A percentile compares a stretch with the other conserved stretches of the same genome.
phyloP scores from a whole-genome alignment of 2,888 invertebrate species.

The Lasioglossum morio region DNA sequence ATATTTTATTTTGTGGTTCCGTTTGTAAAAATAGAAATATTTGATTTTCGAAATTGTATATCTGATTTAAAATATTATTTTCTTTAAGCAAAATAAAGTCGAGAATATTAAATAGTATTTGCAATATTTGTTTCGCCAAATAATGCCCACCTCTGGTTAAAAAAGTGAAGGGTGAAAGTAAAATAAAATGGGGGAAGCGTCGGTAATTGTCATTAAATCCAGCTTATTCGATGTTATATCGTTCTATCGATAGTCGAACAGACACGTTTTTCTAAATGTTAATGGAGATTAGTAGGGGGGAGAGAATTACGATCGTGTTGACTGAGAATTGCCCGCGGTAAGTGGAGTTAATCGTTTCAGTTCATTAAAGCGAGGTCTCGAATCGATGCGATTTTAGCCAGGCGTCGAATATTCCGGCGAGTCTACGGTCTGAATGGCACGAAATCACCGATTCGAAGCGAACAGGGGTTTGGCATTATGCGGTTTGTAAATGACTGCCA shows the following conservation, averaged over 20 bases:
- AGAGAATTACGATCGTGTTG: conserved; percentile 41
- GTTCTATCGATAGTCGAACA: neutral
- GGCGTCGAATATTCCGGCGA: conserved; percentile 54
- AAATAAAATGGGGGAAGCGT: neutral
- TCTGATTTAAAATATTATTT: too few species aligned
- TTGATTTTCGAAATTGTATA: too few species aligned
- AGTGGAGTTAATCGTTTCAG: conserved; percentile 61
- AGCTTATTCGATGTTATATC: neutral
- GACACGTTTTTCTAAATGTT: conserved; percentile 12
- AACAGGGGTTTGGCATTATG: conserved; percentile 68
- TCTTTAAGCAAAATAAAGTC: too few species aligned
- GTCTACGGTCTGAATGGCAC: conserved; percentile 60
- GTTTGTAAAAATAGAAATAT: too few species aligned
- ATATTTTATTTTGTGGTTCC: too few species aligned
- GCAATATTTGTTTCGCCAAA: too few species aligned
- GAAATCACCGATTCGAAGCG: conserved; percentile 64
- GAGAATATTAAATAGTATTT: too few species aligned
- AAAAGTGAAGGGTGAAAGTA: neutral
- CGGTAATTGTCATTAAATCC: neutral
- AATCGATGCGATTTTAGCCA: conserved; percentile 58
- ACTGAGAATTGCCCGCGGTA: conserved; percentile 46
- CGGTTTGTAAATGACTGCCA: conserved; percentile 65
- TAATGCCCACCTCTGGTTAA: too few species aligned
- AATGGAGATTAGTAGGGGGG: neutral
- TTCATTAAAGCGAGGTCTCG: conserved; percentile 50